phyloP scores from a whole-genome alignment of 2,797 vertebrate species.

The Melanogrammus aeglefinus region DNA sequence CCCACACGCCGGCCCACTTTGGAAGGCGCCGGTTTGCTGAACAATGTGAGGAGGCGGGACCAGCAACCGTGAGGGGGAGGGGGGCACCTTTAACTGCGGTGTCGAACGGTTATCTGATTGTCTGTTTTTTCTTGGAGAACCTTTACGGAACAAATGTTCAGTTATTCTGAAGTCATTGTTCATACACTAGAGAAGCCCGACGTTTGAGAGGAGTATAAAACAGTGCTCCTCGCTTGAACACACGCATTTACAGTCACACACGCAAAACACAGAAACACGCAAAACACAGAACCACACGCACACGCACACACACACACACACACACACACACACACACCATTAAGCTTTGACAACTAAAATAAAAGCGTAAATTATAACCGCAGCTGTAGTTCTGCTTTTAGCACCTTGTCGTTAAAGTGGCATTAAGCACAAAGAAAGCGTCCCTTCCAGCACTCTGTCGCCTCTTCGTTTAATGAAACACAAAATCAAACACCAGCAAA shows the following conservation, averaged over 20 bases:
- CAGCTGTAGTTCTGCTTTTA: slow-evolving; percentile 16
- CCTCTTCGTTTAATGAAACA: neutral
- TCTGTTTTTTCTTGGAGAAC: too few relatives aligned
- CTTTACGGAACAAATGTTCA: neutral
- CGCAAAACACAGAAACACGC: too few relatives aligned
- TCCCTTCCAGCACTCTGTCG: slow-evolving; percentile 30
- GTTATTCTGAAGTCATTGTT: neutral
- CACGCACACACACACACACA: too few relatives aligned
- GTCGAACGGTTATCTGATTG: neutral
- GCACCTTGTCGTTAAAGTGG: slow-evolving; percentile 19
- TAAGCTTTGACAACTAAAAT: slow-evolving; percentile 12
- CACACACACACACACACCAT: neutral
- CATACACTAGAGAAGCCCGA: neutral
- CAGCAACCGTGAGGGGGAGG: neutral
- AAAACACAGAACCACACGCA: neutral
- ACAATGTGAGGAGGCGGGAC: too few relatives aligned
- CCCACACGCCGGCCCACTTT: too few relatives aligned
- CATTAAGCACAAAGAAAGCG: slow-evolving; percentile 42
- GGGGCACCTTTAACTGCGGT: too few relatives aligned
- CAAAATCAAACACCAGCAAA: neutral
- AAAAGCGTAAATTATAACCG: slow-evolving; percentile 23
- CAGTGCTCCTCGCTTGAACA: too few relatives aligned
- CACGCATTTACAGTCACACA: neutral
- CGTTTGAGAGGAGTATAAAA: neutral
- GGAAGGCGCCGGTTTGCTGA: too few relatives aligned